Evolutionary conservation across 2,797 vertebrate genomes (phyloP).

Genomic region (Varecia variegata): DNA sequence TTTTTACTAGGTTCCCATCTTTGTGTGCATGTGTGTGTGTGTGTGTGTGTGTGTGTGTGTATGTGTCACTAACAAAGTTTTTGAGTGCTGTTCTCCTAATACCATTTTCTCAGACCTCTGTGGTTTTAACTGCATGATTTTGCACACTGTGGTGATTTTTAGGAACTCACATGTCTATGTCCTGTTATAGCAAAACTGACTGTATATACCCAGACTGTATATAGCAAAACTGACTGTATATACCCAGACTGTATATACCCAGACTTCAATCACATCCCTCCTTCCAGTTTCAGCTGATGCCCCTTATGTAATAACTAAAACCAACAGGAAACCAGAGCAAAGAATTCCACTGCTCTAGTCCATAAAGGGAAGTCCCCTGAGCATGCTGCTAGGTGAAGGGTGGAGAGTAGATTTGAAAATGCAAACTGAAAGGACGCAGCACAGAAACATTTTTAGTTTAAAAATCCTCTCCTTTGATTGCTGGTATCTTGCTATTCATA

Average conservation of each 20-base stretch:
- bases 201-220: neutral
- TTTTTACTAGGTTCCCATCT: neutral
- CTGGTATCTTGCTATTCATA: neutral
- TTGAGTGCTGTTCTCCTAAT: neutral
- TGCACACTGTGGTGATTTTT: neutral
- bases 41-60: neutral
- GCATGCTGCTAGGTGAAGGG: neutral
- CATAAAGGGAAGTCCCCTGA: neutral
- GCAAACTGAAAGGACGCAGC: neutral
- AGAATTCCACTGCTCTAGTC: neutral
- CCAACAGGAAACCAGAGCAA: neutral
- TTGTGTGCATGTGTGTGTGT: neutral
- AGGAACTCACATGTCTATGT: neutral
- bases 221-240: neutral
- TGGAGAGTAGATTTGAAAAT: neutral
- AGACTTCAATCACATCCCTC: neutral
- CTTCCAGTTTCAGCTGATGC: neutral
- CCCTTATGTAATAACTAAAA: neutral
- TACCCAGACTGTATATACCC: too few species aligned
- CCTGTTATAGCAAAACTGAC: neutral
- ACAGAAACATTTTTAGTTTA: neutral
- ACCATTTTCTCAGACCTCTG: neutral
- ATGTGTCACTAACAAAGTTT: neutral
- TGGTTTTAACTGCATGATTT: neutral
- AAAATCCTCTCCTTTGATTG: constrained; percentile 16